phyloP scores from a whole-genome alignment of 2,888 invertebrate species.

The Scotopteryx bipunctaria region DNA sequence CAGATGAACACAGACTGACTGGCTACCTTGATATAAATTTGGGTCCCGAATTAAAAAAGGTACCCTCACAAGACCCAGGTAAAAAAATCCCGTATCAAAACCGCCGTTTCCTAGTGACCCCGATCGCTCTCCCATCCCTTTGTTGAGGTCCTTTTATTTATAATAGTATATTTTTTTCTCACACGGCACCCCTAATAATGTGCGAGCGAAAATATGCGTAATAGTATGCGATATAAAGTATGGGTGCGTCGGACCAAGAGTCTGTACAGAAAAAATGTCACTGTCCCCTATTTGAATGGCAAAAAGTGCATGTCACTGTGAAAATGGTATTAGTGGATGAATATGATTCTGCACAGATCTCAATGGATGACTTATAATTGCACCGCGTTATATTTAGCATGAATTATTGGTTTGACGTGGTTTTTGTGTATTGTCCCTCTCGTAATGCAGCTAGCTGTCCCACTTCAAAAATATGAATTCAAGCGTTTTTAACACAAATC shows the following conservation, averaged over 20 bases:
- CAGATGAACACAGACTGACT: slow-evolving; percentile 82
- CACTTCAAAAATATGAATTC: slow-evolving; percentile 22
- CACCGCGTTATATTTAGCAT: slow-evolving; percentile 79
- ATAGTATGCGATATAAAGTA: slow-evolving; percentile 60
- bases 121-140: slow-evolving; percentile 82
- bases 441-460: slow-evolving; percentile 15
- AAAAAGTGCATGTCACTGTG: slow-evolving; percentile 82
- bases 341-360: slow-evolving; percentile 77
- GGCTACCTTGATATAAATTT: slow-evolving; percentile 73
- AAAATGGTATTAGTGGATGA: slow-evolving; percentile 80
- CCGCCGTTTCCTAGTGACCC: slow-evolving; percentile 84
- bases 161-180: slow-evolving; percentile 82
- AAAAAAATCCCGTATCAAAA: slow-evolving; percentile 82
- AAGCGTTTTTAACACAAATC: slow-evolving; percentile 9
- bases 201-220: slow-evolving; percentile 81
- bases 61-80: slow-evolving; percentile 73
- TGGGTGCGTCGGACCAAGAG: slow-evolving; percentile 44
- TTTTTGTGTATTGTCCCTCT: slow-evolving; percentile 52
- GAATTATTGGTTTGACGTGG: slow-evolving; percentile 80
- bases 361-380: slow-evolving; percentile 82
- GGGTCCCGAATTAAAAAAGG: slow-evolving; percentile 73
- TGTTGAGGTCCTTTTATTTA: slow-evolving; percentile 79
- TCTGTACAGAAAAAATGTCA: slow-evolving; percentile 71
- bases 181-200: slow-evolving; percentile 80
- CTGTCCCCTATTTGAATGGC: slow-evolving; percentile 82